Conservation (phyloP, 1,140 invertebrate genomes). For the Hestina assimilis region DNA sequence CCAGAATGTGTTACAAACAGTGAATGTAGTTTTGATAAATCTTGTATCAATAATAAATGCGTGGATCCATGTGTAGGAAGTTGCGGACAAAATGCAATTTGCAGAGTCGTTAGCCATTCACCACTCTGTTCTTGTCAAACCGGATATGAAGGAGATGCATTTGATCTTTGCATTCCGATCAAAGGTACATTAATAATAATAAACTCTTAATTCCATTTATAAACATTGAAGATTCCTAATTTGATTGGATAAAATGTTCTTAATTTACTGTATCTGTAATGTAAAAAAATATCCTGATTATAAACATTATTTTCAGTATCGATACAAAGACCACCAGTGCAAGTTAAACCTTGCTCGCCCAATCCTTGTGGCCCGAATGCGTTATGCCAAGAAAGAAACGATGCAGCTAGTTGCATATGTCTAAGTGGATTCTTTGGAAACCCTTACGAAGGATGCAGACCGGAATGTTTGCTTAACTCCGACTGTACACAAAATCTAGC, state of each 20-base stretch:
- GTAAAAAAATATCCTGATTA: background rate
- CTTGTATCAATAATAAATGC: slow-evolving; percentile 86
- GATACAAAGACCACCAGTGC: slow-evolving; percentile 40
- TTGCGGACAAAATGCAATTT: slow-evolving; percentile 85
- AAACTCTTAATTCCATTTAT: too few species aligned
- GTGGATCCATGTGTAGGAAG: slow-evolving; percentile 87
- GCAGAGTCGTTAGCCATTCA: slow-evolving; percentile 86
- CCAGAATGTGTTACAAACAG: slow-evolving; percentile 86
- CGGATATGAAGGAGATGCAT: slow-evolving; percentile 86
- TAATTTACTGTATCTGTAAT: background rate
- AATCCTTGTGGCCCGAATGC: slow-evolving; percentile 85
- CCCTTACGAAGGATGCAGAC: slow-evolving; percentile 86
- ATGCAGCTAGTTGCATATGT: slow-evolving; percentile 85
- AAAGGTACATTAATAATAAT: too few species aligned
- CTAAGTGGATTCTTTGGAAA: slow-evolving; percentile 84
- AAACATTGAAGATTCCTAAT: background rate
- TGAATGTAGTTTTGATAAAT: slow-evolving; percentile 84
- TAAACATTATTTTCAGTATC: slow-evolving; percentile 38
- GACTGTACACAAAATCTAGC: slow-evolving; percentile 84
- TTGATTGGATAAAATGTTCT: background rate
- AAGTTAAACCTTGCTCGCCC: slow-evolving; percentile 60
- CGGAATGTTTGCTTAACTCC: slow-evolving; percentile 86
- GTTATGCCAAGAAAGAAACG: slow-evolving; percentile 82
- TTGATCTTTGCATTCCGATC: slow-evolving; percentile 76
- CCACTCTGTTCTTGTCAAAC: slow-evolving; percentile 84